Evolutionary conservation across 2,113 vertebrate species (phyloP).

Genomic region (Romanogobio albipinnatus): DNA sequence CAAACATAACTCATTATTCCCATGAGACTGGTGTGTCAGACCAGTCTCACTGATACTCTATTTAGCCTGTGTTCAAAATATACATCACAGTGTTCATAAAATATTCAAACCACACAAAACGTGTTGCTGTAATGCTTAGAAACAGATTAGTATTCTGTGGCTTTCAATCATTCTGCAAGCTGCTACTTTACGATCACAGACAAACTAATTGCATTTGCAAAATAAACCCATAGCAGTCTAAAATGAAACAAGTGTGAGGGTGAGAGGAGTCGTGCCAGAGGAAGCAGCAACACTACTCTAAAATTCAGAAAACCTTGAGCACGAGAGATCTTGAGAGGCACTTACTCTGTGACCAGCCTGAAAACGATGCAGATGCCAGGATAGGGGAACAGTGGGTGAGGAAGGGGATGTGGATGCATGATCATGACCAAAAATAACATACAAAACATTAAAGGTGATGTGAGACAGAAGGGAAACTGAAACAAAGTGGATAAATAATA

Average conservation of each 20-base stretch:
- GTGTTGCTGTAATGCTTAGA: neutral
- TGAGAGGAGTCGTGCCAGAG: slow-evolving; percentile 14
- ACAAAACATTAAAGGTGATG: slow-evolving; percentile 71
- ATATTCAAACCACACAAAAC: neutral
- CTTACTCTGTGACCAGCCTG: slow-evolving; percentile 99
- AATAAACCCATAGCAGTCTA: neutral
- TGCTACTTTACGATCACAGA: neutral
- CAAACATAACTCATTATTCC: neutral
- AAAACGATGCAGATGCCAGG: slow-evolving; percentile 83
- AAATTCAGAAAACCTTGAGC: slow-evolving; percentile 55
- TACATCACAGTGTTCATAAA: neutral
- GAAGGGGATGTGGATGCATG: slow-evolving; percentile 72
- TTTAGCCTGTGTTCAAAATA: neutral
- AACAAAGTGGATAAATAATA: slow-evolving; percentile 67
- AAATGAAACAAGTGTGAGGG: slow-evolving; percentile 23
- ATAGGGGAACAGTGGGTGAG: slow-evolving; percentile 60
- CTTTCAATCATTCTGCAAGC: neutral
- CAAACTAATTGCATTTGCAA: neutral
- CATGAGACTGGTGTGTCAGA: neutral
- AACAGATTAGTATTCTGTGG: neutral
- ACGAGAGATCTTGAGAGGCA: slow-evolving; percentile 76
- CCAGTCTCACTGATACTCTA: neutral
- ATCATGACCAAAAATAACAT: slow-evolving; percentile 82
- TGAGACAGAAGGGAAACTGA: slow-evolving; percentile 77
- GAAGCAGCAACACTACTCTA: slow-evolving; percentile 42